These are phyloP conservation scores for Peucedramus taeniatus DNA, from an alignment of 2,113 vertebrate species.

Conservation along the genomic window DNA sequence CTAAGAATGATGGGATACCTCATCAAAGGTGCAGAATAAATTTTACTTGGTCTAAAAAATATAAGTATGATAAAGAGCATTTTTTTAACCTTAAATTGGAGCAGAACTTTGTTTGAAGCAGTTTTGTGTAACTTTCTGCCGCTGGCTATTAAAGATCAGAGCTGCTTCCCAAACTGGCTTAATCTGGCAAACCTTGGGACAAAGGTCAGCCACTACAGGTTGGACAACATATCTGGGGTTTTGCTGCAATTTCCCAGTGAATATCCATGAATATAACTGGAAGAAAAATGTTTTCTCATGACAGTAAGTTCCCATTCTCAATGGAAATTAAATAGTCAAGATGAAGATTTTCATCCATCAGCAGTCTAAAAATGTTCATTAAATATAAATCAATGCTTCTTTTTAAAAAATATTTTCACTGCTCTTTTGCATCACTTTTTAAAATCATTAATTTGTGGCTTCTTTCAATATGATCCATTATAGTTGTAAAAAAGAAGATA, in stretches of 20 bases:
- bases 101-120: not conserved
- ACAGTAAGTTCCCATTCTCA: not conserved
- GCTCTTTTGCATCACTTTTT: not conserved
- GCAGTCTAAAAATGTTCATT: not conserved
- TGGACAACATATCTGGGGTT: not conserved
- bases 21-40: not conserved
- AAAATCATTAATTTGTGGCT: not conserved
- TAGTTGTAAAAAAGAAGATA: not conserved
- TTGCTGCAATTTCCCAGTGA: not conserved
- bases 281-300: not conserved
- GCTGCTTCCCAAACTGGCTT: not conserved
- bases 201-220: not conserved
- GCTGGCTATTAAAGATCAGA: not conserved
- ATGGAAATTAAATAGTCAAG: not conserved
- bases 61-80: not conserved
- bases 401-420: not conserved
- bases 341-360: not conserved
- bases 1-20: not conserved
- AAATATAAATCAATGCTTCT: not conserved
- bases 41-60: not conserved
- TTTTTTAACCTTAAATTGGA: not conserved
- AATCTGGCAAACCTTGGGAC: not conserved
- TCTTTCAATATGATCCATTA: not conserved
- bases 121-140: not conserved
- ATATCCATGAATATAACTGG: not conserved